phyloP scores from a whole-genome alignment of 2,888 invertebrate species.

The Xanthia togata region DNA sequence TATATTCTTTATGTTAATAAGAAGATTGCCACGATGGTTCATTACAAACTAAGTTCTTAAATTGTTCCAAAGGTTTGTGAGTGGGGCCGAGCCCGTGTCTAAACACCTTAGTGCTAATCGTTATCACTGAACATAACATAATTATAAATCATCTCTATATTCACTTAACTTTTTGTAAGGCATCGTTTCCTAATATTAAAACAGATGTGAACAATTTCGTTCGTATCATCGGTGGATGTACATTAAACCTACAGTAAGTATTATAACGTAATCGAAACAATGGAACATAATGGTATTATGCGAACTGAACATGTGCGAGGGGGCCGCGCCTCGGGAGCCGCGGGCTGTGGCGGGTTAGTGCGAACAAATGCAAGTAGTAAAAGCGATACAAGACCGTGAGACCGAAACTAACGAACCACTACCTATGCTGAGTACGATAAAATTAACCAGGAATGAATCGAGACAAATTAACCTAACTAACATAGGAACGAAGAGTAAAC shows the following conservation, averaged over 20 bases:
- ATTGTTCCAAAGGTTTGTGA: conserved; percentile 88
- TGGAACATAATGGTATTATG: conserved; percentile 75
- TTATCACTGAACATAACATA: conserved; percentile 89
- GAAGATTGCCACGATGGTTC: conserved; percentile 88
- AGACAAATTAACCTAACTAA: conserved; percentile 88
- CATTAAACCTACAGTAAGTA: conserved; percentile 84
- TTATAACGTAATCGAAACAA: conserved; percentile 76
- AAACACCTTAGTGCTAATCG: conserved; percentile 84
- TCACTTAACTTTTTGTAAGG: conserved; percentile 89
- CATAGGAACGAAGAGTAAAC: conserved; percentile 85
- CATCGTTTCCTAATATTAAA: conserved; percentile 89
- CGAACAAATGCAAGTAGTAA: conserved; percentile 62
- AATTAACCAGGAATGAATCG: conserved; percentile 85
- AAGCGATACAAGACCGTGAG: conserved; percentile 68
- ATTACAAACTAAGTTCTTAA: conserved; percentile 90
- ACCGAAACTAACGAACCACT: conserved; percentile 75
- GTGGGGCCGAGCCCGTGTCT: conserved; percentile 80
- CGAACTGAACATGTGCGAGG: conserved; percentile 69
- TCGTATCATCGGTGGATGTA: conserved; percentile 87
- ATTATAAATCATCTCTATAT: conserved; percentile 88
- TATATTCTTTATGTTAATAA: conserved; percentile 89
- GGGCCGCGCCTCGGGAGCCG: conserved; percentile 38
- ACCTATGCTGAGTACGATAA: conserved; percentile 68
- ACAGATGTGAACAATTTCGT: conserved; percentile 84
- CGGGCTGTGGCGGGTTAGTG: conserved; percentile 61